A percentile compares a stretch with the other conserved stretches of the same genome.
Evolutionary conservation across 2,888 invertebrate genomes (phyloP).

Genomic region (Pristionchus entomophagus): DNA sequence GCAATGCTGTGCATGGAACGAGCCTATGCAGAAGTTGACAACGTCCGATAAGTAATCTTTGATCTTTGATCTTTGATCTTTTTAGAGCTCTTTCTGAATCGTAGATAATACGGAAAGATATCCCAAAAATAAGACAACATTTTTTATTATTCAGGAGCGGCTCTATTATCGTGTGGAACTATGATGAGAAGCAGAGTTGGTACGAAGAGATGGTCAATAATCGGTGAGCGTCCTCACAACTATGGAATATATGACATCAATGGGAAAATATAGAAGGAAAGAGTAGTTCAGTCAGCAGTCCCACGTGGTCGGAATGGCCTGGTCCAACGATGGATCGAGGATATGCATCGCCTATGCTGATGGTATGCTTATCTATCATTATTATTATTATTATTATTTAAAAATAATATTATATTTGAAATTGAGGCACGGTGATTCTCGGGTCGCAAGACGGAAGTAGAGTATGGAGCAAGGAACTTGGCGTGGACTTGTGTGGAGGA

Average conservation of each 20-base stretch:
- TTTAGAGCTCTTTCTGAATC: not conserved
- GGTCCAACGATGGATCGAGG: slow-evolving; percentile 95
- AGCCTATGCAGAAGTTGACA: slow-evolving; percentile 42
- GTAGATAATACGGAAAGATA: not conserved
- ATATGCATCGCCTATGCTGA: slow-evolving; percentile 99
- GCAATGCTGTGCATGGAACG: slow-evolving; percentile 47
- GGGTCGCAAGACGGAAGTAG: slow-evolving; percentile 98
- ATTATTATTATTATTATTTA: not conserved
- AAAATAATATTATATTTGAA: not conserved
- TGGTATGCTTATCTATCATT: slow-evolving; percentile 79
- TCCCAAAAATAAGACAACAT: not conserved
- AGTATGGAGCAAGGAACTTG: slow-evolving; percentile 97
- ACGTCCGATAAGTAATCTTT: not conserved
- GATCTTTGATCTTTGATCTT: not conserved
- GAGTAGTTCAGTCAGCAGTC: not conserved
- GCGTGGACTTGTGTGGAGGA: slow-evolving; percentile 79
- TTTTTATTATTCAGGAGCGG: not conserved
- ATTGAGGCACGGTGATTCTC: slow-evolving; percentile 88
- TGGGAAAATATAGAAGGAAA: not conserved
- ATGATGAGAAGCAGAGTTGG: slow-evolving; percentile 35
- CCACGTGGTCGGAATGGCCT: slow-evolving; percentile 92
- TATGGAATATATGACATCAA: not conserved
- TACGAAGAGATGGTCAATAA: slow-evolving; percentile 50
- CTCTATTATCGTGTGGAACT: slow-evolving; percentile 36
- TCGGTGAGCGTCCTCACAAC: not conserved